Base-by-base conservation (phyloP, 2,113 vertebrate species). In the Gallinago paraguaiae region DNA sequence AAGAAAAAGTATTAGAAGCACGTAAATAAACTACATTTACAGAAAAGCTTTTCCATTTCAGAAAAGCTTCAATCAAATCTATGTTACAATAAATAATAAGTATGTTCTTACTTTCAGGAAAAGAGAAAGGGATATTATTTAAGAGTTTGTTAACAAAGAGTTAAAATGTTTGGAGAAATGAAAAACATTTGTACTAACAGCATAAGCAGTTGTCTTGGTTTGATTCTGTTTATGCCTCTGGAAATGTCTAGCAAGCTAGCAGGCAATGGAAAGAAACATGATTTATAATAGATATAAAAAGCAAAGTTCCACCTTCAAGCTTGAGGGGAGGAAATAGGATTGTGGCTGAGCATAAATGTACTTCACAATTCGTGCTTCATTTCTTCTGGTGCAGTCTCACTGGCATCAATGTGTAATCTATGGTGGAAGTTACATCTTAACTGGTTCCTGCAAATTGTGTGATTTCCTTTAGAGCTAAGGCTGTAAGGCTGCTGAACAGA, bases 241-340 rank as follows among this genome's bases (percentile, higher is more conserved):
- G 93, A 94, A 96, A 92, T 61, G 53, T 87, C 83, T 89, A 91
- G 65, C 37, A 93, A 78, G 77, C 50, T 89, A 72, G 17, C 43
- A 93, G 86, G 81, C 88, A 85, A 72, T 74, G 23, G 54, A 84
- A 93, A 80, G 77, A 90, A 90, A 76, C 53, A 54, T 92, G 95
- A 96, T 95, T 94, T 94, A 95, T 95, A 82, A 72, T 24, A 72
- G 77, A 93, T 82, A 95, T 93, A 94, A 96, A 97, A 93, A 69
- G 31, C 35, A 91, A 92, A 93, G 77, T 85, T 93, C 85, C 54
- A 95, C 64, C 79, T 96, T 92, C 65, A 65, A 30, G 88, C 74
- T 92, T 61, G 86, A 96, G 78, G 86, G 79, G 37, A 91, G 69
- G 74, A 95, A 95, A 96, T 76, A 93, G 90, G 83, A 85, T 76